A percentile compares a stretch with the other conserved stretches of the same genome.
Evolutionary conservation across 1,140 invertebrate species (phyloP).

Genomic region (Papilio glaucus): DNA sequence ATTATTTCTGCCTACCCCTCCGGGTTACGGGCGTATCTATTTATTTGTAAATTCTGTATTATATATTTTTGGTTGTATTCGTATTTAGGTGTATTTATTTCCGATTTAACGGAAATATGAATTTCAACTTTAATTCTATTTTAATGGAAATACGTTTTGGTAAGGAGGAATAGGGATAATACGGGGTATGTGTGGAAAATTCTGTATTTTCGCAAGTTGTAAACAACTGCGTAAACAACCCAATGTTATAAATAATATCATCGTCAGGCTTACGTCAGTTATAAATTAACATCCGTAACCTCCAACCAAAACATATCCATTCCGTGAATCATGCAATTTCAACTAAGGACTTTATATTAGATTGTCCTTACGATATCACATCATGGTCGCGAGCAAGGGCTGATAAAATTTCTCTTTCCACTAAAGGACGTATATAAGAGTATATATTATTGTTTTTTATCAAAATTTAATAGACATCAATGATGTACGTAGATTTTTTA

Average conservation of each 20-base stretch:
- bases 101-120: no score
- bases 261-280: constrained; percentile 15
- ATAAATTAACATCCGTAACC: constrained; percentile 11
- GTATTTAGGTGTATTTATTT: no score
- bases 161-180: neutral
- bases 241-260: constrained; percentile 8
- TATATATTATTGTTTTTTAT: no score
- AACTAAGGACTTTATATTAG: constrained; percentile 22
- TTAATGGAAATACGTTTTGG: no score
- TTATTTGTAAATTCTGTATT: no score
- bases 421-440: no score
- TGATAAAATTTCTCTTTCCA: constrained; percentile 1
- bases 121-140: no score
- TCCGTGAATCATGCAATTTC: constrained; percentile 27
- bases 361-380: constrained; percentile 23
- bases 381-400: constrained; percentile 6
- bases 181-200: neutral
- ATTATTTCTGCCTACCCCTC: no score
- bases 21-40: no score
- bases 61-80: no score
- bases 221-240: constrained; percentile 7
- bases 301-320: constrained; percentile 19
- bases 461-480: no score
- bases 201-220: neutral
- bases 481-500: no score